Base-by-base conservation (phyloP, 1,140 invertebrate genomes). In the Drosophila simulans region DNA sequence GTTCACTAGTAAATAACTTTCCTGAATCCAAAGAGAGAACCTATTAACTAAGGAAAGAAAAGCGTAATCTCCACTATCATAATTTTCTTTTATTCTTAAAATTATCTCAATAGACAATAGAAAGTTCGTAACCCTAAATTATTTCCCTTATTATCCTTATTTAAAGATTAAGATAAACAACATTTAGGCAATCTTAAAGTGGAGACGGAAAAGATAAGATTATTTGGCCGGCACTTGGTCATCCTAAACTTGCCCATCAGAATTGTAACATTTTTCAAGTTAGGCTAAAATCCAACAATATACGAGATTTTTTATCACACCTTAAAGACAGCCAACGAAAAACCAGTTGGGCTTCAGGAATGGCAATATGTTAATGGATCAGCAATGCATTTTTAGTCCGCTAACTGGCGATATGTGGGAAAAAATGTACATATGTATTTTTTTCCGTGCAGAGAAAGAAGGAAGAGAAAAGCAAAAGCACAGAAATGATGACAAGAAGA, bases 401-500 rank as follows among this genome's bases (percentile, higher is more conserved):
- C 7, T 20, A 20, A 13, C 2, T 34, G n/a, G 4, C 7, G 17
- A 35, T 11, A 51, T 17, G 48, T 31, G 48, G 46, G 46, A 48
- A 52, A 20, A 0, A 45, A 4, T 22, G 20, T 11, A n/a, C n/a
- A n/a, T n/a, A 4, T 35, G 12, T 42, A 39, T 66, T 66, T 66
- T 25, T 65, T 27, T 2, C 25, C 11, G 59, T 66, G 39, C 27
- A 34, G 17, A 48, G 46, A 71, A 70, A 58, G 49, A 59, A 63
- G 63, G 64, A 74, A 74, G 3, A 68, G 34, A 35, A 52, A 73
- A 66, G 54, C 49, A 51, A 70, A 54, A 46, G 71, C 34, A 43
- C 25, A 63, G 59, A 63, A 52, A 52, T 52, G 59, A 40, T 46
- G 66, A 56, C 63, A 65, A 52, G 40, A 59, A 82, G 49, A 78